These are phyloP conservation scores for Diachasmimorpha longicaudata DNA, from an alignment of 1,140 invertebrate species.

Conservation along the genomic window DNA sequence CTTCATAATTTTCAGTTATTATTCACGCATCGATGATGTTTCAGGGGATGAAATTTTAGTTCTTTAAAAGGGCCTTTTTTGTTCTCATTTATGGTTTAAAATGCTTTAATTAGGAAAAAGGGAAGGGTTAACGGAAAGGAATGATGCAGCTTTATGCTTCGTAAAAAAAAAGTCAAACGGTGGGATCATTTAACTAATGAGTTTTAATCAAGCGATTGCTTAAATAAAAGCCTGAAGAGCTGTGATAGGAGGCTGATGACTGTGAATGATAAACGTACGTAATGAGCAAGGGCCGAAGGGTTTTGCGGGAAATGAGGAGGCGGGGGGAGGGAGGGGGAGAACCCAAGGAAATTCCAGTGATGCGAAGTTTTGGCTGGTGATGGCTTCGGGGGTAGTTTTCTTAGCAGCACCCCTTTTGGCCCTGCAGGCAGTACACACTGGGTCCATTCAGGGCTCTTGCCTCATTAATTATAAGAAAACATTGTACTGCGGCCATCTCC, in stretches of 20 bases:
- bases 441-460: constrained; percentile 51
- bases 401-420: constrained; percentile 53
- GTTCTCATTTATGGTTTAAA: too few species aligned
- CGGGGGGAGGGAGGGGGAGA: neutral
- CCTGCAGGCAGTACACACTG: constrained; percentile 46
- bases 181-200: neutral
- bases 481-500: constrained; percentile 45
- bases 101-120: too few species aligned
- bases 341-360: constrained; percentile 8
- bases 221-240: neutral
- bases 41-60: neutral
- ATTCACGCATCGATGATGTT: neutral
- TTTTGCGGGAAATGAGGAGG: neutral
- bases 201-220: neutral
- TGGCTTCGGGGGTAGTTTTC: constrained; percentile 29
- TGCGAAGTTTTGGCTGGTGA: neutral
- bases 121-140: too few species aligned
- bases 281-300: neutral
- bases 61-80: too few species aligned
- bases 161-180: neutral
- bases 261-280: neutral
- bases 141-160: neutral
- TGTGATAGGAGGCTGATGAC: neutral
- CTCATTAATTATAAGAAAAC: constrained; percentile 62
- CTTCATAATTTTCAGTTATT: neutral